A percentile compares a stretch with the other conserved stretches of the same genome.
Conservation (phyloP, 2,797 vertebrate species). For the Channallabes apus region DNA sequence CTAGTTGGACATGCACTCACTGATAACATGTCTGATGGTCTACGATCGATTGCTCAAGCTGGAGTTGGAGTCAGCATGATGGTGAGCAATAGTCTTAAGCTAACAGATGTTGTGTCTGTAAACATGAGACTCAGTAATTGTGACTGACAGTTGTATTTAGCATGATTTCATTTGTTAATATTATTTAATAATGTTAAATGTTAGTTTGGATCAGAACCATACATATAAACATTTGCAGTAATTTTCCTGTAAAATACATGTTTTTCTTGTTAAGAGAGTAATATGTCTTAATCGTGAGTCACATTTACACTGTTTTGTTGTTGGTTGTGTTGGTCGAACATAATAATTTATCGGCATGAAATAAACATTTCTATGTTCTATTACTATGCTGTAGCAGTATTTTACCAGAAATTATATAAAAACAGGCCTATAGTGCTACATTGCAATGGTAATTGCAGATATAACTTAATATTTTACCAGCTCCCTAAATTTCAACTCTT, state of each 20-base stretch:
- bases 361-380: too few relatives aligned
- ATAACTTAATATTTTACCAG: not conserved
- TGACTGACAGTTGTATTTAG: not conserved
- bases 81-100: slow-evolving; percentile 73
- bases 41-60: slow-evolving; percentile 89
- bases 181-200: too few relatives aligned
- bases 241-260: not conserved
- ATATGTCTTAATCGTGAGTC: too few relatives aligned
- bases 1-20: slow-evolving; percentile 88
- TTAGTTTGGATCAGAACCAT: not conserved
- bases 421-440: not conserved
- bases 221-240: not conserved
- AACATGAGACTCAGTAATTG: not conserved
- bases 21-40: slow-evolving; percentile 94
- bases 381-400: not conserved
- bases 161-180: not conserved
- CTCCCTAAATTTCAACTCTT: not conserved
- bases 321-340: too few relatives aligned
- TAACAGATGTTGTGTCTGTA: not conserved
- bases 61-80: slow-evolving; percentile 92
- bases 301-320: too few relatives aligned
- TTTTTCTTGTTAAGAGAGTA: not conserved
- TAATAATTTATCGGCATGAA: too few relatives aligned
- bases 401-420: not conserved
- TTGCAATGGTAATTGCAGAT: not conserved